Evolutionary conservation across 2,113 vertebrate genomes (phyloP).

Genomic region (Hydropotes inermis): DNA sequence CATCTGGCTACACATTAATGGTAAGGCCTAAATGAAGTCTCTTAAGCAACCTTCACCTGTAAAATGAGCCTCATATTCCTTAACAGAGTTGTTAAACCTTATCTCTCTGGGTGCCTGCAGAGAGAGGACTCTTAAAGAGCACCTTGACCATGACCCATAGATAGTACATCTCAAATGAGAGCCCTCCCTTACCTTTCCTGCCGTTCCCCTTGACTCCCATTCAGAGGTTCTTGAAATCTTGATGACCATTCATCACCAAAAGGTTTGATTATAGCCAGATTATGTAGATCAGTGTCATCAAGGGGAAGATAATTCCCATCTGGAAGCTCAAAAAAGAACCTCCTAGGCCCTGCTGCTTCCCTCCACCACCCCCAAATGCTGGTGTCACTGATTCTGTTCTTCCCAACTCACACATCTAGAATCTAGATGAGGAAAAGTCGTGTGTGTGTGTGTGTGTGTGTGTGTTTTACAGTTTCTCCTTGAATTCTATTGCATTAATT

Average conservation of each 20-base stretch:
- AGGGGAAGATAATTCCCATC: background rate
- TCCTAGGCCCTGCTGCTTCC: background rate
- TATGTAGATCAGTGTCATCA: background rate
- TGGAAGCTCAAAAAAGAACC: background rate
- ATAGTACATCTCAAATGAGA: background rate
- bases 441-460: background rate
- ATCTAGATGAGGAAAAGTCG: background rate
- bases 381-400: background rate
- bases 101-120: background rate
- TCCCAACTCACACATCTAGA: background rate
- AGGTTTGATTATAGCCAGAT: background rate
- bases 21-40: background rate
- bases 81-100: accelerated
- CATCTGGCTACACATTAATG: background rate
- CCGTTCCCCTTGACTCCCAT: background rate
- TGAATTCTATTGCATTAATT: background rate
- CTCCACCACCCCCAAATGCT: background rate
- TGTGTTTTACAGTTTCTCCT: background rate
- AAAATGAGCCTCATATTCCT: background rate
- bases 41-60: background rate
- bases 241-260: background rate
- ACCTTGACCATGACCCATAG: background rate
- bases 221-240: background rate
- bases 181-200: background rate
- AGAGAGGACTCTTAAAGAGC: background rate